Evolutionary conservation across 2,888 invertebrate genomes (phyloP).

Genomic region (Acrobasis consociella): DNA sequence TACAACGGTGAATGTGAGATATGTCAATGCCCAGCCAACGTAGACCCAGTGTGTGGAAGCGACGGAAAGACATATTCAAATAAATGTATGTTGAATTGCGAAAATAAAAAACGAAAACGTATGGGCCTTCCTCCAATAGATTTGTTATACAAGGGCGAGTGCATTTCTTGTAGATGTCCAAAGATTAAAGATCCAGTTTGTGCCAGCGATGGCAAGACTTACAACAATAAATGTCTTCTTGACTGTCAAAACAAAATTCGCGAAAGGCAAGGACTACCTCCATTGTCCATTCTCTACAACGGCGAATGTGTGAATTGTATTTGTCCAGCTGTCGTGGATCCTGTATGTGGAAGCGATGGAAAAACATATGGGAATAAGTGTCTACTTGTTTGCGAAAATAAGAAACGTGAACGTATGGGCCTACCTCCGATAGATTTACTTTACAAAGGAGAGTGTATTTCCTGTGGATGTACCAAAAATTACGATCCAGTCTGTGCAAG

Average conservation of each 20-base stretch:
- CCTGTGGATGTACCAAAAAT: conserved; percentile 38
- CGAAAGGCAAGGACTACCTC: background rate
- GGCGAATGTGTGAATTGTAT: conserved; percentile 23
- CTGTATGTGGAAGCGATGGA: conserved; percentile 41
- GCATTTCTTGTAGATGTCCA: too few species aligned
- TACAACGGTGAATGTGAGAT: conserved; percentile 18
- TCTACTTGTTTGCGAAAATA: conserved; percentile 42
- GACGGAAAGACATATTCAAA: conserved; percentile 19
- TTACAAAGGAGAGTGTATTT: conserved; percentile 40
- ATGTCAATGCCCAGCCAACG: conserved; percentile 16
- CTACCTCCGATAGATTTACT: conserved; percentile 30
- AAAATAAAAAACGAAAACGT: conserved; percentile 20
- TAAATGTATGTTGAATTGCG: background rate
- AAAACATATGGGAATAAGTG: conserved; percentile 83
- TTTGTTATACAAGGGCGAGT: too few species aligned
- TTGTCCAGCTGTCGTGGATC: conserved; percentile 23
- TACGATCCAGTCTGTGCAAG: conserved; percentile 47
- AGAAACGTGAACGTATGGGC: conserved; percentile 30
- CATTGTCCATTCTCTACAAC: background rate
- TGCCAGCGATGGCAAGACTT: too few species aligned
- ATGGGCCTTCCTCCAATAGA: background rate
- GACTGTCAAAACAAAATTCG: conserved; percentile 10
- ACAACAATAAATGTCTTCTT: too few species aligned
- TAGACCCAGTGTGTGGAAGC: conserved; percentile 20
- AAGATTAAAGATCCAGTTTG: too few species aligned